Evolutionary conservation across 2,113 vertebrate genomes (phyloP).

Genomic region (Proterorhinus semilunaris): DNA sequence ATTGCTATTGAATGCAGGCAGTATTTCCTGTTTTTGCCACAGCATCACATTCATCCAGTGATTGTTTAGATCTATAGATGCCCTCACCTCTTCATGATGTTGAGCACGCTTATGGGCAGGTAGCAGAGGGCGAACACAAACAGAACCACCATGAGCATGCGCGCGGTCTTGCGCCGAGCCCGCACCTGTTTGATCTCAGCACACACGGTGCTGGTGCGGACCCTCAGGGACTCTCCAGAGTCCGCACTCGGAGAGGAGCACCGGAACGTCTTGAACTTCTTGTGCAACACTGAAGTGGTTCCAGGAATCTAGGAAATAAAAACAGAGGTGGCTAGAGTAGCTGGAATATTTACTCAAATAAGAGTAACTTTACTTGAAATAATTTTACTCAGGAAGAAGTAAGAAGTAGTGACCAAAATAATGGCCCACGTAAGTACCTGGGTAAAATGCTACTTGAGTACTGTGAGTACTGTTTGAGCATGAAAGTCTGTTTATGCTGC

Average conservation of each 20-base stretch:
- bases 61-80: background rate
- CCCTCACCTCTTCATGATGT: constrained; percentile 92
- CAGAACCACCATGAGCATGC: constrained; percentile 96
- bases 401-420: no score
- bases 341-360: no score
- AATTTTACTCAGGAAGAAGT: no score
- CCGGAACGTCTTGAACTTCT: constrained; percentile 86
- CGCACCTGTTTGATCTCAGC: constrained; percentile 95
- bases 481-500: no score
- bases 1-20: background rate
- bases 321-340: no score
- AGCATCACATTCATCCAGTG: background rate
- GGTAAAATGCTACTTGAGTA: no score
- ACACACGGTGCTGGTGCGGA: constrained; percentile 82
- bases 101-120: constrained; percentile 95
- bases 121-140: constrained; percentile 95
- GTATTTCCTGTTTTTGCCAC: background rate
- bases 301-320: constrained; percentile 85
- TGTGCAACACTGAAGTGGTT: constrained; percentile 88
- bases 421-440: no score
- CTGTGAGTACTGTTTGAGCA: no score
- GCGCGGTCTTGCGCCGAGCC: constrained; percentile 90
- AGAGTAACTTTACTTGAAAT: no score
- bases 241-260: constrained; percentile 72
- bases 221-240: constrained; percentile 75